phyloP scores from a whole-genome alignment of 2,888 invertebrate species.

The Eupeodes latifasciatus region DNA sequence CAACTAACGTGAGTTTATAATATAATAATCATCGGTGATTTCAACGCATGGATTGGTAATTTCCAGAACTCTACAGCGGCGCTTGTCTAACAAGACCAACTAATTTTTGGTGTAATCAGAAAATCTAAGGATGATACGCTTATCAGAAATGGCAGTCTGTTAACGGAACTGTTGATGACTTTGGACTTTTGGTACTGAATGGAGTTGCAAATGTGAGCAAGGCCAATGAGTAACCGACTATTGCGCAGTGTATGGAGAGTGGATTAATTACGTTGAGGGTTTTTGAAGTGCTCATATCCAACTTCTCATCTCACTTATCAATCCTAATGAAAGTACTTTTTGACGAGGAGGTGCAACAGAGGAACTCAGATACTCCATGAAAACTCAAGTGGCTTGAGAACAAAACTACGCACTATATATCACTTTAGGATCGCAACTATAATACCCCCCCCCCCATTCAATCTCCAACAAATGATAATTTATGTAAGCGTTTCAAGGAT shows the following conservation, averaged over 20 bases:
- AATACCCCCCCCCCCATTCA: no score
- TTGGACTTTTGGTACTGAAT: background rate
- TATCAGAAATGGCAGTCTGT: background rate
- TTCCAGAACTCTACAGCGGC: no score
- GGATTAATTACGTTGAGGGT: background rate
- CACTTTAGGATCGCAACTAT: no score
- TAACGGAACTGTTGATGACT: background rate
- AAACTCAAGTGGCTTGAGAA: no score
- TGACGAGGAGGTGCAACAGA: background rate
- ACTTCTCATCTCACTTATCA: background rate
- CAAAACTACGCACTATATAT: no score
- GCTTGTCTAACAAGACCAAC: background rate
- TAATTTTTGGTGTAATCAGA: background rate
- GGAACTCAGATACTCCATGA: background rate
- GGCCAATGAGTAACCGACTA: background rate
- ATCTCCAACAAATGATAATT: no score
- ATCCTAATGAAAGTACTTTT: background rate
- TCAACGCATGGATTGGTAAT: no score
- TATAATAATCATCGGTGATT: no score
- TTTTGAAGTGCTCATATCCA: background rate
- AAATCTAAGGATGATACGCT: background rate
- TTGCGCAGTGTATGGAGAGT: background rate
- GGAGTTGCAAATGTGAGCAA: background rate
- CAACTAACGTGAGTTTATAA: no score
- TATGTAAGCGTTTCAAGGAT: no score